Percentiles rank a stretch among this genome's conserved stretches.
Conservation (phyloP, 1,140 invertebrate species). For the Camponotus vicinus region DNA sequence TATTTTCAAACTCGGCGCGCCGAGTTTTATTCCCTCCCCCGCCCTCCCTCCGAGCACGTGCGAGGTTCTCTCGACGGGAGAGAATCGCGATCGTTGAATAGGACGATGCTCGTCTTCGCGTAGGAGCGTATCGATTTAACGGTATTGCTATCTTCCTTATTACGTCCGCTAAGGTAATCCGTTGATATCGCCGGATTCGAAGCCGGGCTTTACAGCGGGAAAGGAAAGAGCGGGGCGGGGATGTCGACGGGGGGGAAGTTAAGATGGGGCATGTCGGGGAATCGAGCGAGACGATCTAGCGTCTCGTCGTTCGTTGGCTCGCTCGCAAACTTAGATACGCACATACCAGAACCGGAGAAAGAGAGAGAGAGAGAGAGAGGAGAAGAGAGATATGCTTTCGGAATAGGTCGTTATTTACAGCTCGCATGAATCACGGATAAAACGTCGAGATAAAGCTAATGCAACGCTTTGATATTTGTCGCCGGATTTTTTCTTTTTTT, state of each 20-base stretch:
- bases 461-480: conserved; percentile 58
- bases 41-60: conserved; percentile 16
- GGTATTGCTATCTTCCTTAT: conserved; percentile 70
- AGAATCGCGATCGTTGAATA: conserved; percentile 7
- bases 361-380: conserved; percentile 18
- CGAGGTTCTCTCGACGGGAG: conserved; percentile 27
- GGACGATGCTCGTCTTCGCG: conserved; percentile 21
- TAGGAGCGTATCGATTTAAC: conserved; percentile 64
- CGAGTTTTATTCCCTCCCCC: conserved; percentile 41
- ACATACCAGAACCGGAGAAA: conserved; percentile 61
- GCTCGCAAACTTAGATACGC: conserved; percentile 45
- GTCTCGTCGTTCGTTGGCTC: conserved; percentile 2
- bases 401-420: conserved; percentile 66
- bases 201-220: conserved; percentile 1
- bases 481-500: not conserved
- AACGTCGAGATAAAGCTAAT: conserved; percentile 63
- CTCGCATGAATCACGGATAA: conserved; percentile 57
- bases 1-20: conserved; percentile 45
- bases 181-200: conserved; percentile 52
- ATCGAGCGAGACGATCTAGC: conserved; percentile 53
- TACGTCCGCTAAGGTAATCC: conserved; percentile 51
- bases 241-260: conserved; percentile 21
- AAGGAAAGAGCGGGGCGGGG: not conserved
- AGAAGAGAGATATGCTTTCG: conserved; percentile 41
- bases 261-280: conserved; percentile 42